phyloP scores from a whole-genome alignment of 2,797 vertebrate genomes.

The Tympanoctomys barrerae region DNA sequence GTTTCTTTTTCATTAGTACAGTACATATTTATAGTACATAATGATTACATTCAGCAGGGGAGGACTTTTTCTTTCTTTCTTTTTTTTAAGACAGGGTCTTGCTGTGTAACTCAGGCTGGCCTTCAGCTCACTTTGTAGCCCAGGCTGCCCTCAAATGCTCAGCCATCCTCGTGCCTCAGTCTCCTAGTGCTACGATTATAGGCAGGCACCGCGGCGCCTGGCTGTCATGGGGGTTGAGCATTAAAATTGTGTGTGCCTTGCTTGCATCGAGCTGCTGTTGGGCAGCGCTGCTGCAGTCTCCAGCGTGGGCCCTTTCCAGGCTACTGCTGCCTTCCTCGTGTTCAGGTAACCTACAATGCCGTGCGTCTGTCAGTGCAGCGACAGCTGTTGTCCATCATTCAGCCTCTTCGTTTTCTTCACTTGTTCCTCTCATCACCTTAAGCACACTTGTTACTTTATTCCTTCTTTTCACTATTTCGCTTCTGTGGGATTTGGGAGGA shows the following conservation, averaged over 20 bases:
- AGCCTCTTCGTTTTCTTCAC: not conserved
- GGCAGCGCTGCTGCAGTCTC: not conserved
- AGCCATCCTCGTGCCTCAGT: not conserved
- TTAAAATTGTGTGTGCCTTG: not conserved
- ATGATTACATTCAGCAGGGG: not conserved
- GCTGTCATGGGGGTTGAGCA: not conserved
- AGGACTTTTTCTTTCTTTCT: not conserved
- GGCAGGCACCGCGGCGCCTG: too few species aligned
- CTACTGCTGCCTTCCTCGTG: not conserved
- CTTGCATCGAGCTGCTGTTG: not conserved
- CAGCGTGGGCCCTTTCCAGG: not conserved
- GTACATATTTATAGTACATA: not conserved
- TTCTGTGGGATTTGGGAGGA: conserved; percentile 1
- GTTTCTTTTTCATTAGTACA: not conserved
- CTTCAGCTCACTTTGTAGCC: not conserved
- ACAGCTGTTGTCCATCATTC: not conserved
- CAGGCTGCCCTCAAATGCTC: not conserved
- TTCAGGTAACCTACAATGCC: not conserved
- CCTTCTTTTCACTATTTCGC: not conserved
- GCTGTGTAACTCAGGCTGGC: not conserved
- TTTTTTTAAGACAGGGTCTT: not conserved
- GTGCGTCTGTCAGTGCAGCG: not conserved
- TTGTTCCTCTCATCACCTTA: not conserved
- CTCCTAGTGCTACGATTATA: not conserved
- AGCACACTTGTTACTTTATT: not conserved